Conservation (phyloP, 2,113 vertebrate species). For the Hippocampus barbouri region DNA sequence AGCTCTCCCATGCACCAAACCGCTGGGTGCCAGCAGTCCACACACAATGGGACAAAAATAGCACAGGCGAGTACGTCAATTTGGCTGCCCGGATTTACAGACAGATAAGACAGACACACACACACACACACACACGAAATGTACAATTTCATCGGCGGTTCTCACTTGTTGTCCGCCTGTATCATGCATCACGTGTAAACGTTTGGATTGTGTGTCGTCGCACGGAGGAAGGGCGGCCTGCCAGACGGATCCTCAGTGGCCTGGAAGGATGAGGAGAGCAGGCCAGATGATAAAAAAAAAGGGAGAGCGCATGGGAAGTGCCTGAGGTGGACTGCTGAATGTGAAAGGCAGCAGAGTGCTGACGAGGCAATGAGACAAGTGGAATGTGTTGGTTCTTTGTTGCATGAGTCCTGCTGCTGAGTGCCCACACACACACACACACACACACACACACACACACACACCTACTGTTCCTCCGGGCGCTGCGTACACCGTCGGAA, state of each 20-base stretch:
- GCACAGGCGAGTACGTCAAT: not conserved
- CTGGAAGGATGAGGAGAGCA: conserved; percentile 27
- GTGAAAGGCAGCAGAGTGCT: conserved; percentile 1
- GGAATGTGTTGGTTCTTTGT: not conserved
- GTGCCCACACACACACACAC: not conserved
- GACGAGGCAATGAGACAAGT: conserved; percentile 5
- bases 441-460: conserved; percentile 4
- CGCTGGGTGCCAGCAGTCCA: conserved; percentile 28
- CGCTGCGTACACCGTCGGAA: conserved; percentile 21
- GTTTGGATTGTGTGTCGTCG: conserved; percentile 7
- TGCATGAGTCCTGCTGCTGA: not conserved
- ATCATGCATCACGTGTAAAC: not conserved
- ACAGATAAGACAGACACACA: no score
- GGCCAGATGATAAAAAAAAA: conserved; percentile 14
- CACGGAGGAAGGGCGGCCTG: conserved; percentile 22
- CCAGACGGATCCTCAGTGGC: conserved; percentile 41
- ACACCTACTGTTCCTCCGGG: conserved; percentile 9
- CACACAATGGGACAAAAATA: conserved; percentile 65
- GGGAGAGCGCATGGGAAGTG: conserved; percentile 13
- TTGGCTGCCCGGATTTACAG: not conserved
- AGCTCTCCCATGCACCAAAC: not conserved
- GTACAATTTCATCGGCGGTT: conserved; percentile 1
- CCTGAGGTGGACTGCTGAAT: conserved; percentile 30
- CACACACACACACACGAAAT: not conserved
- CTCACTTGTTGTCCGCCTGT: conserved; percentile 6